These are phyloP conservation scores for Leptinotarsa rubiginosa DNA, from an alignment of 2,888 invertebrate species.

Conservation along the genomic window DNA sequence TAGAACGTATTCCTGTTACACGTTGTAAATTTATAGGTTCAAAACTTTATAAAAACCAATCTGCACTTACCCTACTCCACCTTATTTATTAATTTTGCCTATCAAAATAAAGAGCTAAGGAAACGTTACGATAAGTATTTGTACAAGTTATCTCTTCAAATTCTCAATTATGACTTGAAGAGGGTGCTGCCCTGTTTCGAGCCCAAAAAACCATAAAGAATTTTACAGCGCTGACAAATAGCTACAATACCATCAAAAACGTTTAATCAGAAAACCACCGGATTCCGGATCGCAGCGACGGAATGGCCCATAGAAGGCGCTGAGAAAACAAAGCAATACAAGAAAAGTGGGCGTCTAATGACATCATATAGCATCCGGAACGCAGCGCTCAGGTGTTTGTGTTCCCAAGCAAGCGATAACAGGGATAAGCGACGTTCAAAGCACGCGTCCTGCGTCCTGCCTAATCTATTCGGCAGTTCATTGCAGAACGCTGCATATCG, in stretches of 20 bases:
- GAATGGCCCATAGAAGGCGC: constrained; percentile 15
- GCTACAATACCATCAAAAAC: neutral
- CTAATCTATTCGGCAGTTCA: constrained; percentile 64
- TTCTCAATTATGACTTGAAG: neutral
- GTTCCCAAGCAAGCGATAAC: constrained; percentile 66
- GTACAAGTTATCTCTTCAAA: neutral
- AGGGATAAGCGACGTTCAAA: constrained; percentile 64
- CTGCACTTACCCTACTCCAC: too few relatives aligned
- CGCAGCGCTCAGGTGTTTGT: constrained; percentile 64
- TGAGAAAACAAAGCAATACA: constrained; percentile 28
- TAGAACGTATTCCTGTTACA: too few relatives aligned
- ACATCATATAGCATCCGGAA: constrained; percentile 57
- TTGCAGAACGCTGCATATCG: constrained; percentile 62
- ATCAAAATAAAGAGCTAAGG: too few relatives aligned
- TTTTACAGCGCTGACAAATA: neutral
- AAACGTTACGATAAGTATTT: too few relatives aligned
- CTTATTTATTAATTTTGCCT: too few relatives aligned
- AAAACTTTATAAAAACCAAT: too few relatives aligned
- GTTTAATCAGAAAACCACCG: constrained; percentile 7
- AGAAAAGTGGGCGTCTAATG: constrained; percentile 55
- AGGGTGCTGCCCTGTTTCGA: neutral
- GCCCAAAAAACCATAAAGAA: constrained; percentile 3
- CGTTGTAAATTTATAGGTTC: too few relatives aligned
- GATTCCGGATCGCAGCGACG: neutral
- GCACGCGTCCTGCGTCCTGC: constrained; percentile 53